Evolutionary conservation across 1,140 invertebrate species (phyloP), one percentile per base, ranked within the genome.

Genomic region (Drosophila azteca): DNA sequence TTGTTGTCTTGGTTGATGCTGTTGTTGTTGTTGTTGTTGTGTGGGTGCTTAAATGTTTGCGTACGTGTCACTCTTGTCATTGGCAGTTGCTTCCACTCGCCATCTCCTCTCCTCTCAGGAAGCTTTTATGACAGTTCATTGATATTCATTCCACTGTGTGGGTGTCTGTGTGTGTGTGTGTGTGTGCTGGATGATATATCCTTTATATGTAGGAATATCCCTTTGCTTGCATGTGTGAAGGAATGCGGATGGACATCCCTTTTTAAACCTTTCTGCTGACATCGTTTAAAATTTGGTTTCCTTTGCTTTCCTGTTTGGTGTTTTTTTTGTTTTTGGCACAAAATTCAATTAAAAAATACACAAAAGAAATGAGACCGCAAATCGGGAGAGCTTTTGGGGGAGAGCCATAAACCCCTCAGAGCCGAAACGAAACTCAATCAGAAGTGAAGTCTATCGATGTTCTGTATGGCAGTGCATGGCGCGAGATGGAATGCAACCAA

Each of bases 91-190:
- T 39, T 49, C 46, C 22, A 9, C 44, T 26, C 35, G 17, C 68
- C 58, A 9, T 35, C 31, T 20, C 17, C 17, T 20, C 31, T 11
- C 31, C 31, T 11, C 31, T 4, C 71, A 66, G 76, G 72, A 60
- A 51, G 79, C 67, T 61, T 88, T 87, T 87, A 88, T 87, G 83
- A 83, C 79, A 76, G 67, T 83, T 88, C 79, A 87, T 87, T 87
- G 83, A 87, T 87, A 87, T 87, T 88, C 83, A 87, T 87, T 82
- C 31, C 31, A 35, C 31, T 80, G 53, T 63, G 46, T 63, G 44
- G 43, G 50, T 60, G 48, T 62, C 2, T 24, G 22, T 24, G 22
- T 24, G 22, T 24, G 51, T 39, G 24, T 46, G 51, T 45, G 6
- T 54, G 43, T 44, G 43, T 51, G 60, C 15, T 9, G 31, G 9